These are phyloP conservation scores for Muscicapa striata DNA, from an alignment of 2,797 vertebrate genomes.

Conservation along the genomic window DNA sequence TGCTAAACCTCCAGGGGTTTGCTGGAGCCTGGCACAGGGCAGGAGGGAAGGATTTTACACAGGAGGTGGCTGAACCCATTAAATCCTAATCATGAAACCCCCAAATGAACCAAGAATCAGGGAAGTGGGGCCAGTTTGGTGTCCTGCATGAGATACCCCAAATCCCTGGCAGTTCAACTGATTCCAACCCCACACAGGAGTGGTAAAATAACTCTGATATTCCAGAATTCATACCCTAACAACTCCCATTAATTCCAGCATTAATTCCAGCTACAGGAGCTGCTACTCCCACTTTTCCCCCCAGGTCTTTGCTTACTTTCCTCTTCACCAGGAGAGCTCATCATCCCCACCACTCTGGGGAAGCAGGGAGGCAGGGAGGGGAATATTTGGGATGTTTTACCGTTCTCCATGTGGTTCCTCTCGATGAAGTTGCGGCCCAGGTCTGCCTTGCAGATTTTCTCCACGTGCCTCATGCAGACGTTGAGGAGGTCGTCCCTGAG, in stretches of 20 bases:
- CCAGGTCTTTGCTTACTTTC: background rate
- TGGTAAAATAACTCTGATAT: background rate
- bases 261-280: background rate
- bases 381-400: constrained; percentile 15
- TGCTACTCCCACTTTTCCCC: background rate
- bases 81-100: accelerated
- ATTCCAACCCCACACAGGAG: background rate
- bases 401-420: constrained; percentile 80
- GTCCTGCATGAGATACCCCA: accelerated
- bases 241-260: background rate
- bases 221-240: background rate
- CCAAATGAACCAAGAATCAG: accelerated
- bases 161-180: background rate
- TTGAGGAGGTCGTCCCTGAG: constrained; percentile 78
- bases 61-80: background rate
- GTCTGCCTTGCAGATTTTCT: constrained; percentile 81
- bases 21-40: background rate
- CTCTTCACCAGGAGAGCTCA: background rate
- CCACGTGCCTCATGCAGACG: constrained; percentile 78
- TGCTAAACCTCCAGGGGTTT: background rate
- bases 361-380: background rate
- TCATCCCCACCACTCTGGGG: background rate
- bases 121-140: background rate
- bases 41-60: background rate
- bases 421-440: constrained; percentile 80